Base-by-base conservation (phyloP, 2,797 vertebrate genomes). In the Hyperoplus immaculatus region DNA sequence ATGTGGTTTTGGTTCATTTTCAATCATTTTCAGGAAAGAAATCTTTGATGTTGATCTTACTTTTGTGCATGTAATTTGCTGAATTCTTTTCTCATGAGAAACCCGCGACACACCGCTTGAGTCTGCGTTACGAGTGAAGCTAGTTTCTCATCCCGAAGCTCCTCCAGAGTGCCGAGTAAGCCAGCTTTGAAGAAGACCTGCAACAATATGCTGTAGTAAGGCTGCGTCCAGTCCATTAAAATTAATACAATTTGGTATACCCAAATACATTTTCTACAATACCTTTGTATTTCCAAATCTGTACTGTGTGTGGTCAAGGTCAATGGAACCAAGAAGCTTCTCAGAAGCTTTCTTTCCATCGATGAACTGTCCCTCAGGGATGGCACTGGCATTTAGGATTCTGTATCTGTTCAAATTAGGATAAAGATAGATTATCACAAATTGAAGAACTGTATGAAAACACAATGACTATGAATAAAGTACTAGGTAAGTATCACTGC, bases 231-330 rank as follows among this genome's bases (percentile, higher is more conserved):
- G 14, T 45, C 9, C 6, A 57, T 15, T 16, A 2, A 60, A 18
- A 41, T 1, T 0, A 18, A 54, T 55, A 5, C 9, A 14, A 21
- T 38, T 8, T 4, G 0, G 29, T 63, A 9, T 8, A 38, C 11
- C 14, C 3, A 21, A 15, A n/a, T 14, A 9, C 38, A 29, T 38
- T 29, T 8, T 5, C 8, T 47, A 12, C 50, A 43, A n/a, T 63
- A 97, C 96, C 96, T 97, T 97, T n/a, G 96, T 97, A 57, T 96
- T 91, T 0, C 96, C 96, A 86, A 97, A 97, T 76, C 91, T 95
- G 85, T 97, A 97, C 82, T 97, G 95, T 8, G 93, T 96, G 78
- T 96, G 96, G 51, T 97, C 97, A 45, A 97, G 9, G 62, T 97
- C 95, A 0, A 97, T 96, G 0, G 97, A 97, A 0, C 89, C 94